A percentile compares a stretch with the other conserved stretches of the same genome.
Conservation (phyloP, 1,140 invertebrate genomes). For the Hylaeus anthracinus region DNA sequence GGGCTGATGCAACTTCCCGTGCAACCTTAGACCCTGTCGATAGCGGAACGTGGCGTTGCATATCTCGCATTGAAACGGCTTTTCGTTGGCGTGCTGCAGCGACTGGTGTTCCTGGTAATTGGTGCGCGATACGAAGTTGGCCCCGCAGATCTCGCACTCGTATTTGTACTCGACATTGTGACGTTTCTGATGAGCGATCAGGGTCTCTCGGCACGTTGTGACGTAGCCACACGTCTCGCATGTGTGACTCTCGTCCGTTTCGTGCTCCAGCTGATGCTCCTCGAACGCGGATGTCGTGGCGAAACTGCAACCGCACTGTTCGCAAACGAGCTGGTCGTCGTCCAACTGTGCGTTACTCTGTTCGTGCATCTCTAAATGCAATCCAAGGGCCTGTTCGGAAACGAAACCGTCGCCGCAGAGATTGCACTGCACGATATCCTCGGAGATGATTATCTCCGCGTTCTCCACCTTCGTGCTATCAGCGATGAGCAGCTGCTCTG, state of each 20-base stretch:
- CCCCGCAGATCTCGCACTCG: constrained; percentile 87
- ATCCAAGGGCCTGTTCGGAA: constrained; percentile 73
- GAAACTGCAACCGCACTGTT: constrained; percentile 74
- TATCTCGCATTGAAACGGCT: constrained; percentile 79
- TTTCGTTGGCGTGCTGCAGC: constrained; percentile 68
- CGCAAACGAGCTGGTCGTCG: constrained; percentile 69
- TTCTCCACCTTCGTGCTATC: constrained; percentile 57
- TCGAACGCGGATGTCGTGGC: constrained; percentile 56
- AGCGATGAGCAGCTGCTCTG: constrained; percentile 63
- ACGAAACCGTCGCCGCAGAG: constrained; percentile 77
- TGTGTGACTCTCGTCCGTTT: constrained; percentile 61
- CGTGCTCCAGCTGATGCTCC: constrained; percentile 71
- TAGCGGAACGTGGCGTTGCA: constrained; percentile 80
- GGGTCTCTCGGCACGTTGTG: constrained; percentile 69
- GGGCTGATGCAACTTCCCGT: constrained; percentile 81
- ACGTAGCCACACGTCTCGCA: constrained; percentile 76
- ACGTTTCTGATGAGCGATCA: constrained; percentile 72
- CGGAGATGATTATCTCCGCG: constrained; percentile 56
- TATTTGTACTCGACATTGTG: constrained; percentile 78
- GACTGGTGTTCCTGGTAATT: constrained; percentile 77
- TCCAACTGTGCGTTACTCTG: background rate
- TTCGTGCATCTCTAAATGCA: constrained; percentile 61
- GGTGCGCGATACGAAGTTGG: constrained; percentile 74
- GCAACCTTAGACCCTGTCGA: constrained; percentile 79
- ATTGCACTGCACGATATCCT: constrained; percentile 65